A percentile compares a stretch with the other conserved stretches of the same genome.
Conservation (phyloP, 2,888 invertebrate genomes). For the Tinea trinotella region DNA sequence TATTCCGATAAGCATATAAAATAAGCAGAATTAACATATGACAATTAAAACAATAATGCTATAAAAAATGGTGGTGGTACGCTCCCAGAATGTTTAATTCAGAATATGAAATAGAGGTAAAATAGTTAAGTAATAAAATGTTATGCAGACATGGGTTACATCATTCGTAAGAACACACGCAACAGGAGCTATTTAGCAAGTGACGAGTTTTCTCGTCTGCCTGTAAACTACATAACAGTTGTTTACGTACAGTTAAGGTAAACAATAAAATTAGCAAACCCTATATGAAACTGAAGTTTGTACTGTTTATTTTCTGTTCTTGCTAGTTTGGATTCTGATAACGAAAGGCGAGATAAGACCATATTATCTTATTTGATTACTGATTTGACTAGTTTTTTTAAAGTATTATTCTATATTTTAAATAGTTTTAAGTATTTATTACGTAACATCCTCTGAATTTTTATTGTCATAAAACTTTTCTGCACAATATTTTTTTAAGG, state of each 20-base stretch:
- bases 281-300: not conserved
- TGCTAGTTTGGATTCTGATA: not conserved
- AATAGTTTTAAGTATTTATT: not conserved
- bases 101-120: not conserved
- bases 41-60: no score
- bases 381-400: not conserved
- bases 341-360: not conserved
- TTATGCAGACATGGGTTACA: not conserved
- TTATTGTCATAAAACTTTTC: no score
- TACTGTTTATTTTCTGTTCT: constrained; percentile 3
- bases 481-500: no score
- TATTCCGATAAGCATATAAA: no score
- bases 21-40: no score
- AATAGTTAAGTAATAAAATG: constrained; percentile 3
- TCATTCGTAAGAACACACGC: not conserved
- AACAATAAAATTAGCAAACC: constrained; percentile 15
- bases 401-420: not conserved
- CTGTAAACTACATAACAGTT: constrained; percentile 11
- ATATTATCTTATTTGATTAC: not conserved
- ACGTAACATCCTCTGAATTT: no score
- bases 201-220: constrained; percentile 6
- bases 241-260: constrained; percentile 4
- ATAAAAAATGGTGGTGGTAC: no score
- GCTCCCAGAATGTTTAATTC: no score
- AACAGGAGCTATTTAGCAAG: constrained; percentile 12